These are phyloP conservation scores for Spheniscus mendiculus DNA, from an alignment of 2,113 vertebrate species.

Conservation along the genomic window DNA sequence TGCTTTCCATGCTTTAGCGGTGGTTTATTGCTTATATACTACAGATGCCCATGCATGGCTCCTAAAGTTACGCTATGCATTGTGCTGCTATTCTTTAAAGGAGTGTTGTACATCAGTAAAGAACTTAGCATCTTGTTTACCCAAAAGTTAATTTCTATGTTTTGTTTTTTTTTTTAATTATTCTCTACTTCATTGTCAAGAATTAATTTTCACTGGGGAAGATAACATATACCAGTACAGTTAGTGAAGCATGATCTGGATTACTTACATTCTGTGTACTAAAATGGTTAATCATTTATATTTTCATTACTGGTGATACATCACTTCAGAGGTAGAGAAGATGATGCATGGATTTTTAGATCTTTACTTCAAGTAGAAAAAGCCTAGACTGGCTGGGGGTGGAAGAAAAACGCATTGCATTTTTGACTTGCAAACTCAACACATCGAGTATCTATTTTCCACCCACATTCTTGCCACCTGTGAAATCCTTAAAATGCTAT, in stretches of 20 bases:
- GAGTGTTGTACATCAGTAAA: not conserved
- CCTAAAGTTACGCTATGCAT: not conserved
- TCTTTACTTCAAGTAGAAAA: not conserved
- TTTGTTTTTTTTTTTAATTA: no score
- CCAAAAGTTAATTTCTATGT: not conserved
- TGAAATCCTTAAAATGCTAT: not conserved
- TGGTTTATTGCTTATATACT: not conserved
- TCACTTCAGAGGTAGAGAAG: not conserved
- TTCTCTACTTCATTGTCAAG: not conserved
- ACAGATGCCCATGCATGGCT: not conserved
- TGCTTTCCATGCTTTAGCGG: not conserved
- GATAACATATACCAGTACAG: not conserved
- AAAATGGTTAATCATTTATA: not conserved
- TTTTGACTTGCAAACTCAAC: not conserved
- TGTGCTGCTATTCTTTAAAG: not conserved
- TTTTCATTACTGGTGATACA: not conserved
- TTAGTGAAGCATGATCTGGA: not conserved
- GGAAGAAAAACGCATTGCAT: not conserved
- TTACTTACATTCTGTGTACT: not conserved
- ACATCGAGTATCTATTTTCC: not conserved
- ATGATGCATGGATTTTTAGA: not conserved
- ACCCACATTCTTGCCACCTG: constrained; percentile 7
- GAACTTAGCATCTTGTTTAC: not conserved
- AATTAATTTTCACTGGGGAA: not conserved
- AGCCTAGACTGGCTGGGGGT: not conserved